A percentile compares a stretch with the other conserved stretches of the same genome.
Evolutionary conservation across 2,797 vertebrate genomes (phyloP).

Genomic region (Sebastes kiyomatsui): DNA sequence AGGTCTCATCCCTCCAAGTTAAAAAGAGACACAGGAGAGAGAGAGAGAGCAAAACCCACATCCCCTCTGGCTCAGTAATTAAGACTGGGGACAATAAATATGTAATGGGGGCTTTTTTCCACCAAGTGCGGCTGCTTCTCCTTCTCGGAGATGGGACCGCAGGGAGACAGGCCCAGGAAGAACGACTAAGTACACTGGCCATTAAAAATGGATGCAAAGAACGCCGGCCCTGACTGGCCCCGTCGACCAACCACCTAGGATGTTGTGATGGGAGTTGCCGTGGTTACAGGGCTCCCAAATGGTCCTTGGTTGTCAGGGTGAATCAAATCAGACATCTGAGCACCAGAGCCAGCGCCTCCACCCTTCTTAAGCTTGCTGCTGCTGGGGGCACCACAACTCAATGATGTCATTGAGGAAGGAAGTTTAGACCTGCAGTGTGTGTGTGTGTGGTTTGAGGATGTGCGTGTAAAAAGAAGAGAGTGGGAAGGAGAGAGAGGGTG

Average conservation of each 20-base stretch:
- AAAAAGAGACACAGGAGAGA: constrained; percentile 18
- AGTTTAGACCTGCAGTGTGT: constrained; percentile 45
- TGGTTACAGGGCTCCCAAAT: constrained; percentile 78
- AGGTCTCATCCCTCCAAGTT: constrained; percentile 32
- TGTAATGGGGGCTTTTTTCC: constrained; percentile 78
- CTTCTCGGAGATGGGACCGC: constrained; percentile 69
- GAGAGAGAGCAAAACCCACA: constrained; percentile 56
- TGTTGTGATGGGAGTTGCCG: constrained; percentile 80
- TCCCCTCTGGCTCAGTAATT: constrained; percentile 75
- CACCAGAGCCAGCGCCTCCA: constrained; percentile 34
- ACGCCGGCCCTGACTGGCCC: constrained; percentile 60
- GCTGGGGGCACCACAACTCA: constrained; percentile 59
- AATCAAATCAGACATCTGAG: constrained; percentile 77
- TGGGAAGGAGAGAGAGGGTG: background rate
- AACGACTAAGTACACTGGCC: constrained; percentile 76
- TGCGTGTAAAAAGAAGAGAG: background rate
- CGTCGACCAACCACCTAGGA: constrained; percentile 65
- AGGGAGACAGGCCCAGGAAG: constrained; percentile 71
- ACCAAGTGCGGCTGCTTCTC: constrained; percentile 62
- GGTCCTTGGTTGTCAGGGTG: constrained; percentile 76
- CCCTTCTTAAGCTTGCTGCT: constrained; percentile 39
- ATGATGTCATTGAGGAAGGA: constrained; percentile 67
- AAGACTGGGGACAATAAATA: constrained; percentile 80
- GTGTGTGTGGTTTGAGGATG: constrained; percentile 10
- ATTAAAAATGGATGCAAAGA: constrained; percentile 82